phyloP scores from a whole-genome alignment of 2,113 vertebrate species.

The Ramphastos sulfuratus region DNA sequence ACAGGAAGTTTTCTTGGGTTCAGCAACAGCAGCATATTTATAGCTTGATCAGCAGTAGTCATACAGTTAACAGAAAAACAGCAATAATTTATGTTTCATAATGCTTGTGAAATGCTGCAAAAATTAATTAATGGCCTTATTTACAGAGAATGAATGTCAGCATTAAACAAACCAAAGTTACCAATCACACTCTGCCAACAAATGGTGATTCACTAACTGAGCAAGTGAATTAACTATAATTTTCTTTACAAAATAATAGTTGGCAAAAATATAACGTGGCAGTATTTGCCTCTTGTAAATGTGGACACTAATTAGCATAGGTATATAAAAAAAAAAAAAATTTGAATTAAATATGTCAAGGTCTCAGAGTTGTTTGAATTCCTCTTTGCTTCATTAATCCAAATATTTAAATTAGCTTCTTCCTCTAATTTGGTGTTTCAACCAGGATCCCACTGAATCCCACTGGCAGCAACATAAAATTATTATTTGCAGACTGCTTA shows the following conservation, averaged over 20 bases:
- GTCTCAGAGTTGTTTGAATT: slow-evolving; percentile 47
- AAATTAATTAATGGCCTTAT: not conserved
- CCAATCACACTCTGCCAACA: slow-evolving; percentile 31
- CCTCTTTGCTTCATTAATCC: slow-evolving; percentile 56
- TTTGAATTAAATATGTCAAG: slow-evolving; percentile 55
- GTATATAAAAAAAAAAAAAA: not conserved
- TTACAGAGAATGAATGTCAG: slow-evolving; percentile 14
- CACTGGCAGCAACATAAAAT: slow-evolving; percentile 57
- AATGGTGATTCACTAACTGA: slow-evolving; percentile 38
- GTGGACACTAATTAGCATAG: slow-evolving; percentile 58
- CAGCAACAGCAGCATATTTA: not conserved
- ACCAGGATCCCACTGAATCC: slow-evolving; percentile 21
- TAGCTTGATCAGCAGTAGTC: not conserved
- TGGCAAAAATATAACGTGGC: slow-evolving; percentile 55
- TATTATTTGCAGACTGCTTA: slow-evolving; percentile 57
- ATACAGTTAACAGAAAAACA: not conserved
- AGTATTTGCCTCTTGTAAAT: slow-evolving; percentile 26
- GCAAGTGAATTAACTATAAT: not conserved
- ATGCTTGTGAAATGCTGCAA: not conserved
- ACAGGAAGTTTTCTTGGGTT: not conserved
- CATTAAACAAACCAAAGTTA: slow-evolving; percentile 19
- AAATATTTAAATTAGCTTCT: slow-evolving; percentile 68
- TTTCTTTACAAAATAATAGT: slow-evolving; percentile 19
- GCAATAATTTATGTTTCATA: not conserved
- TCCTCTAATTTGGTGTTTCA: slow-evolving; percentile 55